phyloP scores from a whole-genome alignment of 2,888 invertebrate species.

The Cheilosia vulpina region DNA sequence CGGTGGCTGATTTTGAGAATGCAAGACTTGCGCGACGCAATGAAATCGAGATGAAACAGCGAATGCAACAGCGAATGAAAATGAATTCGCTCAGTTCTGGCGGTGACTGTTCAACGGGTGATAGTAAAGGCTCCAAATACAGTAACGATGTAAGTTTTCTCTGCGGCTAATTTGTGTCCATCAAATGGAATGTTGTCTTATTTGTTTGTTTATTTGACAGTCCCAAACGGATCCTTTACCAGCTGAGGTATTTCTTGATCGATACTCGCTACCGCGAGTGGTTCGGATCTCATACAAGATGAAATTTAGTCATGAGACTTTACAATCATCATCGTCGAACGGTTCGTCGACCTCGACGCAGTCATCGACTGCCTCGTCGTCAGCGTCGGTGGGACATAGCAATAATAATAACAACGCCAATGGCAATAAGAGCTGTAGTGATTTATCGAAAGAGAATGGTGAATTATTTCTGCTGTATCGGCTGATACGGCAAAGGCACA shows the following conservation, averaged over 20 bases:
- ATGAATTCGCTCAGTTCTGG: conserved; percentile 81
- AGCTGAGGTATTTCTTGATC: conserved; percentile 82
- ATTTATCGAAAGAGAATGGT: conserved; percentile 77
- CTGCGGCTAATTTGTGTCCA: neutral
- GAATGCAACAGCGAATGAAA: conserved; percentile 81
- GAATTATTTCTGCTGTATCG: conserved; percentile 82
- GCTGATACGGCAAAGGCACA: conserved; percentile 81
- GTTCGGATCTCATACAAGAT: conserved; percentile 81
- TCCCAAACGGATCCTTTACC: conserved; percentile 81
- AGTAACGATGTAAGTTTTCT: conserved; percentile 81
- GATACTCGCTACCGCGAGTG: conserved; percentile 82
- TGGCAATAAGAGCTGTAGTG: conserved; percentile 70
- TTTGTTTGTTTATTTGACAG: conserved; percentile 73
- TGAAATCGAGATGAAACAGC: conserved; percentile 83
- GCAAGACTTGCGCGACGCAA: conserved; percentile 83
- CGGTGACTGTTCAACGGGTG: conserved; percentile 83
- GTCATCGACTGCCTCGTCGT: conserved; percentile 76
- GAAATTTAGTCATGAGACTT: conserved; percentile 81
- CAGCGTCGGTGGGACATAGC: conserved; percentile 70
- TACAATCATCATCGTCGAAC: conserved; percentile 83
- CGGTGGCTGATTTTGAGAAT: conserved; percentile 83
- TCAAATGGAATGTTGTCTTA: neutral
- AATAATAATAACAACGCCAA: conserved; percentile 60
- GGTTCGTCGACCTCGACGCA: conserved; percentile 82
- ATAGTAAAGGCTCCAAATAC: conserved; percentile 83